These are phyloP conservation scores for Lepidochitona cinerea DNA, from an alignment of 2,888 invertebrate species.

Conservation along the genomic window DNA sequence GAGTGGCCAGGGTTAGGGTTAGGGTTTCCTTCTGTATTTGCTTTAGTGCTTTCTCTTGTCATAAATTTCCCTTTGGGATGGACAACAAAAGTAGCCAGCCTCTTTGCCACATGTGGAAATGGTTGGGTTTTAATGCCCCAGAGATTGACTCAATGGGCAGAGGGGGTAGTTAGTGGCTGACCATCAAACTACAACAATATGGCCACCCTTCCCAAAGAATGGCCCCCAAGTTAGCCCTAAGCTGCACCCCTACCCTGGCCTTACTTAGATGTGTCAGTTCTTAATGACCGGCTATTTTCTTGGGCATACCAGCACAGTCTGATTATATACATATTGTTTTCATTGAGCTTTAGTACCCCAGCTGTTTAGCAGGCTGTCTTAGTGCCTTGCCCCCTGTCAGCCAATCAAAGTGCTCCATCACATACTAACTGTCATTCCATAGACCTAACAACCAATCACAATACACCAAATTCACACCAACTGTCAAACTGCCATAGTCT, in stretches of 20 bases:
- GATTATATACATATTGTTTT: background rate
- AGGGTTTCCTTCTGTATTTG: background rate
- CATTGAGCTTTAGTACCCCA: background rate
- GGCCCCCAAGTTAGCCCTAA: no score
- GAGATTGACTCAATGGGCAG: background rate
- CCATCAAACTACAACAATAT: background rate
- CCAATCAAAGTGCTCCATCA: no score
- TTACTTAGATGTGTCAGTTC: background rate
- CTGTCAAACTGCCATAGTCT: no score
- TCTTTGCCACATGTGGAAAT: background rate
- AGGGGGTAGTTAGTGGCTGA: background rate
- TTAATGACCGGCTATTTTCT: slow-evolving; percentile 5
- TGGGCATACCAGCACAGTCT: background rate
- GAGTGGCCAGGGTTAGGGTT: background rate
- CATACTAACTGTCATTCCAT: no score
- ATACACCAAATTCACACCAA: no score
- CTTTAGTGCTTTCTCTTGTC: background rate
- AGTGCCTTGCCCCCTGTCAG: no score
- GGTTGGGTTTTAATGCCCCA: background rate
- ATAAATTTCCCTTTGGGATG: background rate
- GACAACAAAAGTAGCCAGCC: background rate
- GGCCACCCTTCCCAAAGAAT: background rate
- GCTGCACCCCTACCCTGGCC: no score
- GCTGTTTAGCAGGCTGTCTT: no score
- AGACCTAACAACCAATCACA: no score